Conservation (phyloP, 2,888 invertebrate genomes). For the Rhaphigaster nebulosa region DNA sequence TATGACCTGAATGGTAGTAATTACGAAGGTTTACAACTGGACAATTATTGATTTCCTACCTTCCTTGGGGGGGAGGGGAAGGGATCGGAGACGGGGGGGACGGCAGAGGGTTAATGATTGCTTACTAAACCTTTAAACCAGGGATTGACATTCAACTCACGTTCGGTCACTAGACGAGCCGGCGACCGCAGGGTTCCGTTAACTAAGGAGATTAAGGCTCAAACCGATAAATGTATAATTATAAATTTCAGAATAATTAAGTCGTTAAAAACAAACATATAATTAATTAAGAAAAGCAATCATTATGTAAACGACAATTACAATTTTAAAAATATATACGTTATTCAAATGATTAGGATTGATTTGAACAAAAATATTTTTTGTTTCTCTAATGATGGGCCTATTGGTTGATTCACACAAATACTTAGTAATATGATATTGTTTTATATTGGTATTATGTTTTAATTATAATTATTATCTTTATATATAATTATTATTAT, state of each 20-base stretch:
- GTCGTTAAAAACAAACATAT: neutral
- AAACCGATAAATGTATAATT: neutral
- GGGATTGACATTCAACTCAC: neutral
- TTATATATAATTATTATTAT: too few relatives aligned
- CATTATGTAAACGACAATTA: too few relatives aligned
- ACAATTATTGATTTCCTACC: neutral
- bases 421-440: too few relatives aligned
- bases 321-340: too few relatives aligned
- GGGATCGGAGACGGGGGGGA: too few relatives aligned
- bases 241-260: neutral
- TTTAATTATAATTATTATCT: too few relatives aligned
- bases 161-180: neutral
- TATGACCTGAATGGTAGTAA: neutral
- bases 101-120: neutral
- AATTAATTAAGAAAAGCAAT: neutral
- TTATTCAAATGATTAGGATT: too few relatives aligned
- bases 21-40: neutral
- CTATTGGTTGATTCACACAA: too few relatives aligned
- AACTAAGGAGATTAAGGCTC: neutral
- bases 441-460: too few relatives aligned
- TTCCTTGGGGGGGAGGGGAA: neutral
- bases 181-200: neutral
- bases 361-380: too few relatives aligned
- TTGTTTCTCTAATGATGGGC: too few relatives aligned
- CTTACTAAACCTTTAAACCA: conserved; percentile 14